Percentiles rank a stretch among this genome's conserved stretches.
Conservation (phyloP, 2,113 vertebrate species). For the Peromyscus polionotus region DNA sequence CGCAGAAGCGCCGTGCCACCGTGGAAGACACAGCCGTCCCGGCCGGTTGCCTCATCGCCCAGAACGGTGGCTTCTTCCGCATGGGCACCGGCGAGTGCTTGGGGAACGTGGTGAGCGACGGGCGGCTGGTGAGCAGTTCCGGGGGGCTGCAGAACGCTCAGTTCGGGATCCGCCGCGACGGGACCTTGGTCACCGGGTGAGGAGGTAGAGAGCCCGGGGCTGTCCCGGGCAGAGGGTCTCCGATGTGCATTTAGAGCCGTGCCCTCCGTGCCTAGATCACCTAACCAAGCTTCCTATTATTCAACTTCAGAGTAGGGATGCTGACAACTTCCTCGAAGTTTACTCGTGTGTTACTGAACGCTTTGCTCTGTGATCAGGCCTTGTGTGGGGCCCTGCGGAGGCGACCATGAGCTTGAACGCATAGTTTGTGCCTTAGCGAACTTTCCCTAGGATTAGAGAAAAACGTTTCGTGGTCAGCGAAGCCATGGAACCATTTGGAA, state of each 20-base stretch:
- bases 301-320: not conserved
- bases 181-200: constrained; percentile 96
- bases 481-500: not conserved
- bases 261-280: not conserved
- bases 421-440: not conserved
- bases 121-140: constrained; percentile 88
- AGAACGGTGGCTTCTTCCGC: constrained; percentile 95
- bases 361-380: not conserved
- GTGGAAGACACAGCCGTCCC: constrained; percentile 90
- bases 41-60: constrained; percentile 90
- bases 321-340: not conserved
- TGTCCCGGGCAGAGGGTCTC: not conserved
- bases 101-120: constrained; percentile 94
- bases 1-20: constrained; percentile 58
- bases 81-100: constrained; percentile 85
- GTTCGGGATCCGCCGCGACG: constrained; percentile 96
- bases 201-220: constrained; percentile 52
- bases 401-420: not conserved
- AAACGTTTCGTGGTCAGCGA: not conserved
- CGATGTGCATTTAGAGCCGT: not conserved
- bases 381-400: not conserved
- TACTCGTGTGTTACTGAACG: not conserved
- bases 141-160: constrained; percentile 95
- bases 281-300: not conserved
- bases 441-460: not conserved